phyloP scores from a whole-genome alignment of 2,113 vertebrate species.

The Sterrhoptilus dennistouni region DNA sequence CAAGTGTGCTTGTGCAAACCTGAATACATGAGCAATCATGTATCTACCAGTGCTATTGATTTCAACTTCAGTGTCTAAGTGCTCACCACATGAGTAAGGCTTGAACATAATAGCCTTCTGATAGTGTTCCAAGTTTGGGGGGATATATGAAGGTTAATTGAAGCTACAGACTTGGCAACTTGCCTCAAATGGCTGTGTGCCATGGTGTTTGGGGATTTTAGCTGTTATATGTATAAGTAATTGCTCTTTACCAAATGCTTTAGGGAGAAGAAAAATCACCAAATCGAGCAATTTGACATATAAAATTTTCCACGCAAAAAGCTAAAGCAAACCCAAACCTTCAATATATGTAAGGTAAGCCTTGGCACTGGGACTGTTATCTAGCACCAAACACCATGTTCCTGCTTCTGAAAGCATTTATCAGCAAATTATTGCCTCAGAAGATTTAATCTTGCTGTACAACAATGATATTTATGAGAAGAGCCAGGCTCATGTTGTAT shows the following conservation, averaged over 20 bases:
- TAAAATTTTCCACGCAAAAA: background rate
- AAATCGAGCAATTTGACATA: background rate
- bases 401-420: background rate
- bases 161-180: conserved; percentile 62
- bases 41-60: conserved; percentile 25
- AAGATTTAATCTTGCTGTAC: background rate
- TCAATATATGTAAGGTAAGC: background rate
- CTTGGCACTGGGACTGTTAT: background rate
- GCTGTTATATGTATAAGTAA: conserved; percentile 60
- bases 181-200: conserved; percentile 57
- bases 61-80: conserved; percentile 48
- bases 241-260: conserved; percentile 57
- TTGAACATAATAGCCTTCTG: conserved; percentile 66
- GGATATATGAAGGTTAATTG: conserved; percentile 70
- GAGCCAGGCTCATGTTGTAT: background rate
- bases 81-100: conserved; percentile 52
- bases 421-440: background rate
- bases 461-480: background rate
- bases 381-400: background rate
- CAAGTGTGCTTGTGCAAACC: background rate
- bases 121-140: conserved; percentile 63
- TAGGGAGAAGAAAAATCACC: conserved; percentile 10
- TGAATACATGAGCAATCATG: conserved; percentile 14
- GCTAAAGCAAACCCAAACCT: background rate
- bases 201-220: conserved; percentile 57